A percentile compares a stretch with the other conserved stretches of the same genome.
Evolutionary conservation across 2,888 invertebrate genomes (phyloP).

Genomic region (Tinea semifulvella): DNA sequence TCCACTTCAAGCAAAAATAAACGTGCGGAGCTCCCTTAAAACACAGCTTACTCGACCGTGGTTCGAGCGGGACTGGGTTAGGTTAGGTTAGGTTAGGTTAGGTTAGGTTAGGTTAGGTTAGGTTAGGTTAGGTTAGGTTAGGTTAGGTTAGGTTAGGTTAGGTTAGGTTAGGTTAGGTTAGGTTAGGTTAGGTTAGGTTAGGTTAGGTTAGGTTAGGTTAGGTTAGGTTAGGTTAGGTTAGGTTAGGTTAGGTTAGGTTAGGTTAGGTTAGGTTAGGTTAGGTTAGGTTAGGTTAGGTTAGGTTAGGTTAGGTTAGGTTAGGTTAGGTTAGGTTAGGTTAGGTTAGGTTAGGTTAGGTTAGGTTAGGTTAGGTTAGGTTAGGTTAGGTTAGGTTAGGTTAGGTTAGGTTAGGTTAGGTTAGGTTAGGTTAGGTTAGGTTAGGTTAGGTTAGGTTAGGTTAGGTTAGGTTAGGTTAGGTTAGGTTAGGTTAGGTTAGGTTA

Average conservation of each 20-base stretch:
- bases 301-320: constrained; percentile 19
- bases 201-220: constrained; percentile 14
- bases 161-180: constrained; percentile 14
- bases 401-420: no score
- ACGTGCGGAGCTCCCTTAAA: no score
- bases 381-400: no score
- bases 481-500: no score
- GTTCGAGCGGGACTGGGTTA: constrained; percentile 11
- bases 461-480: no score
- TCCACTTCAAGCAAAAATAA: no score
- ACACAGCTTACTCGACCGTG: no score
- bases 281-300: constrained; percentile 20
- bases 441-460: no score
- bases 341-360: constrained; percentile 19
- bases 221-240: constrained; percentile 14
- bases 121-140: constrained; percentile 15
- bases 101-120: constrained; percentile 14
- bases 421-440: no score
- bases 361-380: constrained; percentile 19
- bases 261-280: constrained; percentile 21
- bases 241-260: constrained; percentile 17
- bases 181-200: constrained; percentile 14
- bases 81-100: constrained; percentile 14
- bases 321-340: constrained; percentile 19
- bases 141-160: constrained; percentile 15